Conservation (phyloP, 2,797 vertebrate genomes). For the Alcedo atthis region DNA sequence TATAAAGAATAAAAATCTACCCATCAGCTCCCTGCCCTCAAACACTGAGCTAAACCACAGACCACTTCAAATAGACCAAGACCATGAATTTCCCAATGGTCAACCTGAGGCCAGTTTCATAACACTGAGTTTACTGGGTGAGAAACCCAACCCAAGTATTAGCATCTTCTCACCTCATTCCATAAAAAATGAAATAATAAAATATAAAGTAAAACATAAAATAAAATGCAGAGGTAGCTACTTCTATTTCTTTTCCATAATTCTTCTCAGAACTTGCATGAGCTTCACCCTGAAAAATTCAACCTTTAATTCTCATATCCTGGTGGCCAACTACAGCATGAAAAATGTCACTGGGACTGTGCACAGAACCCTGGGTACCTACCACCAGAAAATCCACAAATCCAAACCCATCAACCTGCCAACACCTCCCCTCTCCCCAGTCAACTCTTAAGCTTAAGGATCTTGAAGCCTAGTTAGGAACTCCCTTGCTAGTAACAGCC, state of each 20-base stretch:
- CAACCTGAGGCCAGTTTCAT: not conserved
- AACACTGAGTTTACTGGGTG: not conserved
- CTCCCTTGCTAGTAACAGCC: not conserved
- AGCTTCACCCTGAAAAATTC: not conserved
- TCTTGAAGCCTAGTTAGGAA: not conserved
- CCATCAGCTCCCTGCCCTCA: not conserved
- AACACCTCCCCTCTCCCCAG: not conserved
- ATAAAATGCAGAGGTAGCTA: not conserved
- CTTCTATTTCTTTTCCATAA: not conserved
- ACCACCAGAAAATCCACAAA: not conserved
- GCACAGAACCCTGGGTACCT: not conserved
- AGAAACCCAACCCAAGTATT: not conserved
- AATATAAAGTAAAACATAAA: too few species aligned
- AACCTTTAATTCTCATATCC: not conserved
- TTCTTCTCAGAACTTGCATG: not conserved
- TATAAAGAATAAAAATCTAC: not conserved
- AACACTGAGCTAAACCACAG: not conserved
- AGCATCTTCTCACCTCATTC: not conserved
- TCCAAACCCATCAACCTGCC: not conserved
- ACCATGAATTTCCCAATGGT: not conserved
- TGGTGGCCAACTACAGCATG: not conserved
- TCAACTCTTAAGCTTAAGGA: not conserved
- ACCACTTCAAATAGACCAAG: not conserved
- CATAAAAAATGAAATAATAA: not conserved
- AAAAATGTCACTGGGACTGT: rapidly evolving